phyloP scores from a whole-genome alignment of 2,113 vertebrate genomes.

The Neomonachus schauinslandi region DNA sequence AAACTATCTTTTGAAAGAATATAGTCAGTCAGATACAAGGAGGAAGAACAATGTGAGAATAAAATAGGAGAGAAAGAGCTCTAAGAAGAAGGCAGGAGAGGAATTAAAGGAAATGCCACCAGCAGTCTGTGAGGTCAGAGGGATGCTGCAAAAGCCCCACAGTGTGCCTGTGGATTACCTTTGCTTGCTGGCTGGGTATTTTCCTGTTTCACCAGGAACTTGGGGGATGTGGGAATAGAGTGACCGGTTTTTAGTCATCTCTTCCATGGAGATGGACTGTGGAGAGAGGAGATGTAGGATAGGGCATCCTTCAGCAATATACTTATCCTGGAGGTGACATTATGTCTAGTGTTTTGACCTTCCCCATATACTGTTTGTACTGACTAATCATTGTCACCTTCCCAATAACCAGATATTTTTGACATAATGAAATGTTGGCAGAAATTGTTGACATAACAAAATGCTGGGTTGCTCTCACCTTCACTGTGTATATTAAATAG shows the following conservation, averaged over 20 bases:
- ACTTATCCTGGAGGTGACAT: conserved; percentile 23
- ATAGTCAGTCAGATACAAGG: neutral
- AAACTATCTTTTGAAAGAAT: neutral
- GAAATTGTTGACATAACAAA: neutral
- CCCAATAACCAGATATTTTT: conserved; percentile 38
- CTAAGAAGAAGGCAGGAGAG: neutral
- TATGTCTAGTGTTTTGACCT: neutral
- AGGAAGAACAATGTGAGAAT: neutral
- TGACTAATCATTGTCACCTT: conserved; percentile 68
- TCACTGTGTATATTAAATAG: conserved; percentile 27
- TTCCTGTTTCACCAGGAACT: neutral
- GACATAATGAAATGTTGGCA: conserved; percentile 19
- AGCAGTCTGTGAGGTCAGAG: neutral
- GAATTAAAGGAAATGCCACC: accelerated
- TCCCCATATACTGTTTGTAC: conserved; percentile 56
- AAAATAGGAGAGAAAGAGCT: neutral
- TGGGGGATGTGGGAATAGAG: neutral
- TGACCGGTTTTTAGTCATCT: conserved; percentile 34
- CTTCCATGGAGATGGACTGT: neutral
- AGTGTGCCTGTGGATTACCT: accelerated
- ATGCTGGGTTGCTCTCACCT: neutral
- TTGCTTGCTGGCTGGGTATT: neutral
- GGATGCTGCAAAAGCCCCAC: neutral
- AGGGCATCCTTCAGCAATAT: conserved; percentile 26
- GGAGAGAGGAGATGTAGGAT: neutral